Evolutionary conservation across 2,113 vertebrate species (phyloP).

Genomic region (Dipodomys ordii): DNA sequence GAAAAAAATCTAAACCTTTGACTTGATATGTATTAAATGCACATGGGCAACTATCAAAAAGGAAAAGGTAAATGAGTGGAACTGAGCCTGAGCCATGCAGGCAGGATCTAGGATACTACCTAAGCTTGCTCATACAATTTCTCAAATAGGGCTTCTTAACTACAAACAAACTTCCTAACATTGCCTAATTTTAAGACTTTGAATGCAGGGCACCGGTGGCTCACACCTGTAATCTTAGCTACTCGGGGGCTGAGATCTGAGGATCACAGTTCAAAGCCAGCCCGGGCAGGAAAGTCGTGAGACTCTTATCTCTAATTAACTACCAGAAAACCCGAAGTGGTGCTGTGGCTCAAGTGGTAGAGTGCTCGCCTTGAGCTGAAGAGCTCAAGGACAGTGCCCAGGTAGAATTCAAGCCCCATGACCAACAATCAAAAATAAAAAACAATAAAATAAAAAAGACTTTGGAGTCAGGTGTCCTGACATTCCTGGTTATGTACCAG

Average conservation of each 20-base stretch:
- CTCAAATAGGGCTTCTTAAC: neutral
- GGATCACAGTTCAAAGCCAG: too few species aligned
- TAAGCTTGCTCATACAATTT: neutral
- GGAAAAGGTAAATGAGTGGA: constrained; percentile 42
- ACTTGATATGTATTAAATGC: neutral
- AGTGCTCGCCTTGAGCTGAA: too few species aligned
- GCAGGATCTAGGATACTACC: neutral
- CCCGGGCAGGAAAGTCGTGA: too few species aligned
- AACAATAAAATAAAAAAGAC: neutral
- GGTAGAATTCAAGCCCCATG: too few species aligned
- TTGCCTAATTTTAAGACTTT: constrained; percentile 34
- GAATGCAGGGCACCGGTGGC: neutral
- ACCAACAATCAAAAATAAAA: too few species aligned
- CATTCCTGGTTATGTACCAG: neutral
- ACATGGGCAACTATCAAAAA: neutral
- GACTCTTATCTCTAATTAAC: too few species aligned
- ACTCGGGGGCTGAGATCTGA: too few species aligned
- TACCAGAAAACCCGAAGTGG: too few species aligned
- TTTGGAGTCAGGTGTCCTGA: neutral
- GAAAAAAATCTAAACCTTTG: neutral
- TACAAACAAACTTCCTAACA: neutral
- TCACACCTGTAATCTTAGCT: too few species aligned
- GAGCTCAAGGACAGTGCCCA: too few species aligned
- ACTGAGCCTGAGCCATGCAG: neutral
- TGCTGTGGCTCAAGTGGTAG: too few species aligned